Base-by-base conservation (phyloP, 1,140 invertebrate species). In the Caenorhabditis inopinata region DNA sequence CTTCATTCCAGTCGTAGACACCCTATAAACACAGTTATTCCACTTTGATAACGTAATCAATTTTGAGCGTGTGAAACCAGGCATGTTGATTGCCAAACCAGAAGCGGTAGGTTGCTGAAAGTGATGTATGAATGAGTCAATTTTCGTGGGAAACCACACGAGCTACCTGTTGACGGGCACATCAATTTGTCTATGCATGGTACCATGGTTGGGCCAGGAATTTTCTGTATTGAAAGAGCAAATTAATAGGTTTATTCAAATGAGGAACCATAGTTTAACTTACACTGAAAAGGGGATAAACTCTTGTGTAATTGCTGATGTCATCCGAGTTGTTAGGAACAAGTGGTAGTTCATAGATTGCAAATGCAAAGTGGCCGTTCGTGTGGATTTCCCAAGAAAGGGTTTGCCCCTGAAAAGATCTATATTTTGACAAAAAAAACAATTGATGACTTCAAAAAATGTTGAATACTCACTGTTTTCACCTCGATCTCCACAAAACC, bases 81-180 rank as follows among this genome's bases (percentile, higher is more conserved):
- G 87, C 87, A 77, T 88, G 87, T 80, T 88, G 82, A 81, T 88
- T 88, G 51, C 82, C 83, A 74, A 88, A 87, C 87, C 86, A 88
- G 21, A 88, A 76, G 29, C 78, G 62, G 12, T 68, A 62, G 18
- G 68, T 79, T 21, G 62, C 74, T 49, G 80, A 48, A 42, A 42
- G 38, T 32, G 14, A 49, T 4, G 25, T 1, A 49, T 27, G 45
- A 35, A 6, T 68, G 25, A 68, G 32, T 68, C 25, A 29, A 5
- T 1, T 12, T n/a, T n/a, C 3, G n/a, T 6, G 7, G 1, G 11
- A 68, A 42, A 68, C 18, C 5, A 9, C n/a, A 1, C 29, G 87
- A 87, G 12, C 53, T 45, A 47, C 86, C 86, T 12, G 82, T 76
- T 18, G 79, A 46, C 1, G 81, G 76, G 48, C 83, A 83, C 5